These are phyloP conservation scores for Phrynosoma platyrhinos DNA, from an alignment of 2,113 vertebrate genomes.

Conservation along the genomic window DNA sequence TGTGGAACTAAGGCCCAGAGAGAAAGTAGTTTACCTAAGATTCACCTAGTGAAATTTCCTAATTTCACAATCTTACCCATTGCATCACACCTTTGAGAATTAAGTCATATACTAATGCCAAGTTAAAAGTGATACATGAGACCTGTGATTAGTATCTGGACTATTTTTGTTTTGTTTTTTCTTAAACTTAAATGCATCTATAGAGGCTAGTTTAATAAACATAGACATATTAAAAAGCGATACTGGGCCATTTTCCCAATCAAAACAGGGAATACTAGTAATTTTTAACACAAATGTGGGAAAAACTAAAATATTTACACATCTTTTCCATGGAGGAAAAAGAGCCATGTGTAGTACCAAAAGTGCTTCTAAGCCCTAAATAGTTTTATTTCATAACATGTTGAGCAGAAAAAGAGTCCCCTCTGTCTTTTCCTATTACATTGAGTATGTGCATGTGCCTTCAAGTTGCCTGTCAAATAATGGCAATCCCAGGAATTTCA, in stretches of 20 bases:
- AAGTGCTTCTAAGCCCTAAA: background rate
- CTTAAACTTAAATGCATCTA: fast-evolving
- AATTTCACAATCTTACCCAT: background rate
- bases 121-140: background rate
- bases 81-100: background rate
- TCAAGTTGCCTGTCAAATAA: too few species aligned
- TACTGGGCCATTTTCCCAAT: background rate
- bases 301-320: background rate
- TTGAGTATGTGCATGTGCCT: too few species aligned
- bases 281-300: background rate
- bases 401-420: background rate
- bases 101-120: background rate
- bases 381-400: background rate
- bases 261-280: background rate
- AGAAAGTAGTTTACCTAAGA: background rate
- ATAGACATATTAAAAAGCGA: background rate
- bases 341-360: too few species aligned
- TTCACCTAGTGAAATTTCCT: background rate
- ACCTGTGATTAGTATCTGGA: background rate
- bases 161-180: background rate
- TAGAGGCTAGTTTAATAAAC: background rate
- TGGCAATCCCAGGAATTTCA: too few species aligned
- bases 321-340: background rate
- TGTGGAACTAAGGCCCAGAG: background rate
- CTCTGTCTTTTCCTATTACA: background rate